Conservation (phyloP, 2,888 invertebrate genomes). For the Platycnemis pennipes region DNA sequence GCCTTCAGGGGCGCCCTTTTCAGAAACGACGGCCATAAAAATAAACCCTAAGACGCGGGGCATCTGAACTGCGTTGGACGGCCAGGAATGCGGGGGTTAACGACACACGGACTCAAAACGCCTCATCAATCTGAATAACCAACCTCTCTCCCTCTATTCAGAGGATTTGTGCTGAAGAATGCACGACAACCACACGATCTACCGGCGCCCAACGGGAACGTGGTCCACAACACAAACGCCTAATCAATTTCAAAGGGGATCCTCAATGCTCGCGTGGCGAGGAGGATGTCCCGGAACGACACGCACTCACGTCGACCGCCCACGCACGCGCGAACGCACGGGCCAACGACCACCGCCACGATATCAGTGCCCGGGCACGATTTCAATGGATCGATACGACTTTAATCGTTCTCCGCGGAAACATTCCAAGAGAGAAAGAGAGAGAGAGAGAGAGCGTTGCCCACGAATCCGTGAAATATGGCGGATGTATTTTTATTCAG, state of each 20-base stretch:
- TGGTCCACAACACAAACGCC: not conserved
- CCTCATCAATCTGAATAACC: not conserved
- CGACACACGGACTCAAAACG: slow-evolving; percentile 33
- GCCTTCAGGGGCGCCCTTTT: not conserved
- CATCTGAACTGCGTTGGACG: not conserved
- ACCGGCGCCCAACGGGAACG: not conserved
- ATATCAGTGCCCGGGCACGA: not conserved
- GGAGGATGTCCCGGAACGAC: not conserved
- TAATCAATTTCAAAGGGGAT: slow-evolving; percentile 14
- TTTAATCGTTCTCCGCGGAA: not conserved
- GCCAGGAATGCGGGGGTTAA: slow-evolving; percentile 7
- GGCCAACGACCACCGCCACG: not conserved
- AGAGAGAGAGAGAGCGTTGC: too few relatives aligned
- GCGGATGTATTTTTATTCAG: slow-evolving; percentile 25
- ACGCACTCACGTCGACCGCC: not conserved
- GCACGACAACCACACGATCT: not conserved
- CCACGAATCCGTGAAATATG: slow-evolving; percentile 40
- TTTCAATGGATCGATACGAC: not conserved
- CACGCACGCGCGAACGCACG: not conserved
- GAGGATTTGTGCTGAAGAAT: not conserved
- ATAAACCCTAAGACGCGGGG: not conserved
- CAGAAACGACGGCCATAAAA: not conserved
- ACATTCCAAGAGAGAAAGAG: not conserved
- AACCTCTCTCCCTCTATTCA: slow-evolving; percentile 7
- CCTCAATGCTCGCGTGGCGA: not conserved